Conservation (phyloP, 2,888 invertebrate genomes). For the Lasiommata megera region DNA sequence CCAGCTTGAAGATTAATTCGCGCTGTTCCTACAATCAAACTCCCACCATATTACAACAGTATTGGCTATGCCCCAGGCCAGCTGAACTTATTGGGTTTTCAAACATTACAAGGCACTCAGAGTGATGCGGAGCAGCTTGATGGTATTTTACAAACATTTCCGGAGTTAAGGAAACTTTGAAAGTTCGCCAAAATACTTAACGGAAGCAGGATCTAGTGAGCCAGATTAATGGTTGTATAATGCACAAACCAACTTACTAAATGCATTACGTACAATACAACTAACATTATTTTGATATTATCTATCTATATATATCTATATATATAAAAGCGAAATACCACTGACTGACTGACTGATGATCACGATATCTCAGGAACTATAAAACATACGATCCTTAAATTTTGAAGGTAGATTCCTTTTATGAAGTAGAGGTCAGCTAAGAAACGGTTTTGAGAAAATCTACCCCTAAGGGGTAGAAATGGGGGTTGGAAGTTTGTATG, state of each 20-base stretch:
- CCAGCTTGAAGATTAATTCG: background rate
- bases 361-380: too few relatives aligned
- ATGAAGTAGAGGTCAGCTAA: too few relatives aligned
- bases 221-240: background rate
- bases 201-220: background rate
- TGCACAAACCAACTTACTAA: background rate
- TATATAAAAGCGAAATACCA: too few relatives aligned
- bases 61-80: constrained; percentile 1
- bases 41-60: background rate
- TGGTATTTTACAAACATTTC: constrained; percentile 2
- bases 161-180: constrained; percentile 3
- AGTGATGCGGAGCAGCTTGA: background rate
- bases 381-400: too few relatives aligned
- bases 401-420: too few relatives aligned
- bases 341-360: too few relatives aligned
- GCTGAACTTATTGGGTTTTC: constrained; percentile 8
- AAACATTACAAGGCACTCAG: constrained; percentile 3
- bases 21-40: background rate
- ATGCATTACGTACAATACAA: background rate
- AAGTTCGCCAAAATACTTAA: constrained; percentile 4
- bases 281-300: background rate
- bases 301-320: too few relatives aligned
- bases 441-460: too few relatives aligned
- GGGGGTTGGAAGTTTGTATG: too few relatives aligned
- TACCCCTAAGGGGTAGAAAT: too few relatives aligned